phyloP scores from a whole-genome alignment of 2,888 invertebrate species.

The Patella ulyssiponensis region DNA sequence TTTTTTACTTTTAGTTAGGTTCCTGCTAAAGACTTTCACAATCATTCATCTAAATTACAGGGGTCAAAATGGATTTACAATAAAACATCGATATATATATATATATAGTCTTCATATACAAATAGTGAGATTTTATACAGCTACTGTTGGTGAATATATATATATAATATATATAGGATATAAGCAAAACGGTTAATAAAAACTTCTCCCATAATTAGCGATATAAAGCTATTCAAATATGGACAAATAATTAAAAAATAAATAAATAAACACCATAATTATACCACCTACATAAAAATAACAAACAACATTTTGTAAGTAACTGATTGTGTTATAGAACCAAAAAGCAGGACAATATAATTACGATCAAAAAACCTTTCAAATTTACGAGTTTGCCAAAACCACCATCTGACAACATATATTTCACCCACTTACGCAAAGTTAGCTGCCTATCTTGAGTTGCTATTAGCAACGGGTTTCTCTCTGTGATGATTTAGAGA shows the following conservation, averaged over 20 bases:
- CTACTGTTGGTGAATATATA: neutral
- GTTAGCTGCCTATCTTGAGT: constrained; percentile 11
- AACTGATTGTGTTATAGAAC: constrained; percentile 13
- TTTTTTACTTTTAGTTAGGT: too few species aligned
- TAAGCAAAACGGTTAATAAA: constrained; percentile 9
- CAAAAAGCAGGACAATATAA: constrained; percentile 9
- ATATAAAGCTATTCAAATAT: constrained; percentile 13
- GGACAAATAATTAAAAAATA: constrained; percentile 11
- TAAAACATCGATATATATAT: too few species aligned
- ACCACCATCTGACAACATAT: constrained; percentile 27
- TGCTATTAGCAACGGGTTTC: constrained; percentile 5
- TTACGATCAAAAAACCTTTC: constrained; percentile 5
- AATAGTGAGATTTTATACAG: too few species aligned
- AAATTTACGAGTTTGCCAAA: constrained; percentile 20
- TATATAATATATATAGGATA: constrained; percentile 2
- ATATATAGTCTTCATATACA: too few species aligned
- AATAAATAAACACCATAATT: constrained; percentile 12
- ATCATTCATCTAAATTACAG: too few species aligned
- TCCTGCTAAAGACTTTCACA: too few species aligned
- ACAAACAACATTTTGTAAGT: constrained; percentile 12
- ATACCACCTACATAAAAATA: constrained; percentile 11
- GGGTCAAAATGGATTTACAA: too few species aligned
- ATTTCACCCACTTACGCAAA: constrained; percentile 20
- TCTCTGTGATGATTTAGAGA: neutral
- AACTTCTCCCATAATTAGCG: neutral